Evolutionary conservation across 2,113 vertebrate genomes (phyloP), one percentile per base, ranked within the genome.

Genomic region (Ascaphus truei): DNA sequence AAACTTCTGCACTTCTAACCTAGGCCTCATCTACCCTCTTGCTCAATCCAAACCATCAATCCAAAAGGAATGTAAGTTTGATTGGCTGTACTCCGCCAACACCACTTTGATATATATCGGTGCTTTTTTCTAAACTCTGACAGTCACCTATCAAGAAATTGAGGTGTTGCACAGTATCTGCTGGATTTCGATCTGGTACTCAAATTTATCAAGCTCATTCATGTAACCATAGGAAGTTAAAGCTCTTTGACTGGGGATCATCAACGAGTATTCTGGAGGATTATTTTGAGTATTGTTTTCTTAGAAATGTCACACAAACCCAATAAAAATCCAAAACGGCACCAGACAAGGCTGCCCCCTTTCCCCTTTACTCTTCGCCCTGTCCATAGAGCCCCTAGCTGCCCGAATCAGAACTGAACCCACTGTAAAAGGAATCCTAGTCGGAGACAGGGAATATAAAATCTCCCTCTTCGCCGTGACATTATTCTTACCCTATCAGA

Each of bases 221-320:
- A 71, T 41, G 3, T 20, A 52, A 8, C 45, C 57, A 71, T 71
- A 57, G 47, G 57, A 71, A 71, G 34, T 51, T 30, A 69, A 51
- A 60, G 43, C 55, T 69, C 30, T 69, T 69, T 69, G 31, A 51
- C 25, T 60, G 15, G 27, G 66, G 56, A 51, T 69, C 56, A 41
- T 51, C 34, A 41, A 36, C 13, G 26, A 22, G 57, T 51, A 61
- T 71, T 61, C 26, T 11, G 18, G 33, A 50, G 67, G 67, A 71
- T 71, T 71, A 71, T 20, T 41, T 25, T 29, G 25, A 39, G 67
- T 41, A 71, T 71, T 71, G 67, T 71, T 51, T 61, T 60, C 67
- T 71, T 71, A 71, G 67, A 71, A 71, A 71, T 71, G 34, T 60
- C 43, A 61, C 47, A 71, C 47, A 71, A 71, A 71, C n/a, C n/a